Evolutionary conservation across 2,113 vertebrate species (phyloP).

Genomic region (Piprites chloris): DNA sequence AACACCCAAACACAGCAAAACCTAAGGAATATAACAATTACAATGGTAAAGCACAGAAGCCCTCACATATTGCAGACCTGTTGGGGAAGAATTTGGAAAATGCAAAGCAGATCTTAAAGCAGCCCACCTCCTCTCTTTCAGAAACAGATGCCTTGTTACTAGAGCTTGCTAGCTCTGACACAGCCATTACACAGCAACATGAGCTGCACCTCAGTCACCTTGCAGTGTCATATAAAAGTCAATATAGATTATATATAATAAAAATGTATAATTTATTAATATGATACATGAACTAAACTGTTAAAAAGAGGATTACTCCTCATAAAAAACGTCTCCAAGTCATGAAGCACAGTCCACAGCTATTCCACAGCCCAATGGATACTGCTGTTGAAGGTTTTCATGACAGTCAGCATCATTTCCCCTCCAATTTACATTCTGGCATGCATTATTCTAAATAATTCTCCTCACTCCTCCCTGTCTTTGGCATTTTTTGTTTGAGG

Average conservation of each 20-base stretch:
- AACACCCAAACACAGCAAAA: not conserved
- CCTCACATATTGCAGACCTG: not conserved
- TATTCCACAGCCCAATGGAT: not conserved
- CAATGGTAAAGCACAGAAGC: not conserved
- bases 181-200: not conserved
- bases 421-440: slow-evolving; percentile 26
- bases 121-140: not conserved
- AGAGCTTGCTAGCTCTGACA: not conserved
- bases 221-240: not conserved
- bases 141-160: not conserved
- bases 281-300: not conserved
- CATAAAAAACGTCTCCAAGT: not conserved
- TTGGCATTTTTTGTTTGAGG: slow-evolving; percentile 44
- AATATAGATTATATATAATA: not conserved
- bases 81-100: not conserved
- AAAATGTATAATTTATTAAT: not conserved
- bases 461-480: not conserved
- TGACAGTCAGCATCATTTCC: not conserved
- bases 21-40: not conserved
- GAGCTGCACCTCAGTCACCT: not conserved
- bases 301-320: not conserved
- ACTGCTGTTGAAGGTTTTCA: not conserved
- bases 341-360: not conserved
- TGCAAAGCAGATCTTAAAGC: not conserved
- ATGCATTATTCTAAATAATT: slow-evolving; percentile 18